phyloP scores from a whole-genome alignment of 2,888 invertebrate species.

The Oscheius sp. region DNA sequence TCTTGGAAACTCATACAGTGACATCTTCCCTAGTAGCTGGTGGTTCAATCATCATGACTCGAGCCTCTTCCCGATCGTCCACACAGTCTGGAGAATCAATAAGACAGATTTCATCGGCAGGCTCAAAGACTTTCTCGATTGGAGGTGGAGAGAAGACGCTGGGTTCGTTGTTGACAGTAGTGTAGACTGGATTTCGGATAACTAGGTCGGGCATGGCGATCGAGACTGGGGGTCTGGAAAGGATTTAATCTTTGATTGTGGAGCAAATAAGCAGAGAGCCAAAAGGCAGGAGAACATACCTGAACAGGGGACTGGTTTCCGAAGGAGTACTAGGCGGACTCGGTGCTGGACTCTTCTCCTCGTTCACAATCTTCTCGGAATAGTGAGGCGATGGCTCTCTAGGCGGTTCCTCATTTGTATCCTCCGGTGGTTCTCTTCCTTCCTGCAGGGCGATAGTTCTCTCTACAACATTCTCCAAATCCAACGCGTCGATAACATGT shows the following conservation, averaged over 20 bases:
- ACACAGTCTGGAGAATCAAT: constrained; percentile 41
- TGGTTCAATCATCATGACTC: constrained; percentile 53
- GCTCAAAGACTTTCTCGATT: constrained; percentile 8
- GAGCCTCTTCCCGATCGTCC: constrained; percentile 41
- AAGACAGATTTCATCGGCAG: constrained; percentile 37
- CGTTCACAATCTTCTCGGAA: not conserved
- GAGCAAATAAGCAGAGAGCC: too few species aligned
- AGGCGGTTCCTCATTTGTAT: constrained; percentile 63
- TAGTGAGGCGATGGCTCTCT: constrained; percentile 49
- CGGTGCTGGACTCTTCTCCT: constrained; percentile 12
- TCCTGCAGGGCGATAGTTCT: constrained; percentile 71
- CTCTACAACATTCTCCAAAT: constrained; percentile 72
- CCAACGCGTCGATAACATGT: constrained; percentile 67
- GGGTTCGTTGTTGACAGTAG: constrained; percentile 54
- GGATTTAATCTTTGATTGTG: too few species aligned
- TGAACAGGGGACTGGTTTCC: constrained; percentile 28
- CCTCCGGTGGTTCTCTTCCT: constrained; percentile 69
- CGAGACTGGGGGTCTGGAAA: constrained; percentile 5
- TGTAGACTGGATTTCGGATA: constrained; percentile 59
- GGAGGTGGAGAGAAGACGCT: constrained; percentile 30
- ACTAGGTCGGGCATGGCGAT: constrained; percentile 45
- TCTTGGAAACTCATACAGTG: not conserved
- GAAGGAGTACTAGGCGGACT: constrained; percentile 28
- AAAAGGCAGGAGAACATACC: not conserved
- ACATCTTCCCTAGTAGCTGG: constrained; percentile 51